Evolutionary conservation across 2,888 invertebrate species (phyloP), one percentile per base, ranked within the genome.

Genomic region (Apotomis turbidana): DNA sequence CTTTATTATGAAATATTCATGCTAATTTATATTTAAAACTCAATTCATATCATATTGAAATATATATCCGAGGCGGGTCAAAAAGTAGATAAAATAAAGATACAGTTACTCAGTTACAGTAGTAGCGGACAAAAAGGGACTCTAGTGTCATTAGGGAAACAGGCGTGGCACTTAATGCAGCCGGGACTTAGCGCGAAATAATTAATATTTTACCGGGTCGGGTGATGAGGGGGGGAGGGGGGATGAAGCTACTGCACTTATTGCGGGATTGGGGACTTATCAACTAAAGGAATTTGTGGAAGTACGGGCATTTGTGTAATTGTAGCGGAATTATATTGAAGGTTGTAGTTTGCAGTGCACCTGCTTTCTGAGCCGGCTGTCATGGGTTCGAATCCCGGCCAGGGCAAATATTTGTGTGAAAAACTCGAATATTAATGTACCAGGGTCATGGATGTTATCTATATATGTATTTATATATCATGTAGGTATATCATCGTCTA

Each of bases 141-240:
- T 66, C 9, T 85, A 87, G 87, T 85, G 85, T 85, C 87, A 89
- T 89, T 88, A 88, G 78, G 75, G 82, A 84, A 41, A 87, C 88
- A 86, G 84, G 83, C 84, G 84, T 80, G 78, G 81, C 80, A 81
- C 78, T 86, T 83, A 83, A 86, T 85, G 87, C 87, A 87, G 83
- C 87, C 85, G 78, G 75, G 78, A 76, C 78, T 78, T 77, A 79
- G 80, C 78, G 76, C 75, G 80, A 60, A 54, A 68, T 71, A 63
- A 74, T 74, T 71, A 71, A 71, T 78, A 78, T 79, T 81, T 81
- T 80, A 78, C 78, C 13, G 38, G 41, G 54, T 51, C 36, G 38
- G 41, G 54, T 51, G 41, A 36, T 13, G 27, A 49, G 62, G 41
- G 46, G n/a, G 49, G 13, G 49, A 41, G 0, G 38, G 46, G 54